Evolutionary conservation across 2,888 invertebrate genomes (phyloP).

Genomic region (Scrobipalpa costella): DNA sequence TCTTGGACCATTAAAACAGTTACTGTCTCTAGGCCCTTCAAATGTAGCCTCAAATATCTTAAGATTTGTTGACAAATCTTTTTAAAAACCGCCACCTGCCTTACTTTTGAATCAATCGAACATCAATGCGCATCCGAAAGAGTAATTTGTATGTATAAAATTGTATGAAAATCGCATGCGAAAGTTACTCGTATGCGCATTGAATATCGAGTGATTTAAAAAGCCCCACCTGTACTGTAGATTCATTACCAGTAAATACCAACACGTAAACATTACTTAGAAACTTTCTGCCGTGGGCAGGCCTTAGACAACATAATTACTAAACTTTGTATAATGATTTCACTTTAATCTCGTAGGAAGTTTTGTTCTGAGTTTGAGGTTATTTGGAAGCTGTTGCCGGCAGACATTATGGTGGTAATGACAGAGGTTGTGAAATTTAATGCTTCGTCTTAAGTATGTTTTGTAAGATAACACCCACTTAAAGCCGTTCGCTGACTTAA

Average conservation of each 20-base stretch:
- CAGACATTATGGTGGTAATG: constrained; percentile 1
- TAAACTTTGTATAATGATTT: constrained; percentile 34
- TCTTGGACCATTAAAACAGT: too few species aligned
- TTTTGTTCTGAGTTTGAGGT: constrained; percentile 14
- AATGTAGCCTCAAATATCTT: too few species aligned
- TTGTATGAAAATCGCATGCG: too few species aligned
- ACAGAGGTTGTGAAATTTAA: background rate
- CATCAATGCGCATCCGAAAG: too few species aligned
- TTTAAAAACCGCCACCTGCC: too few species aligned
- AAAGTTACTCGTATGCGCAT: too few species aligned
- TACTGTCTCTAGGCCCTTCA: too few species aligned
- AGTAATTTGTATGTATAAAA: too few species aligned
- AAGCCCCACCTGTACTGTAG: background rate
- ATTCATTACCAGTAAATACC: background rate
- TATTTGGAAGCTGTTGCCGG: constrained; percentile 18
- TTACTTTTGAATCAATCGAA: too few species aligned
- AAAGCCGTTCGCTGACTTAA: background rate
- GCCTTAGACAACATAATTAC: constrained; percentile 36
- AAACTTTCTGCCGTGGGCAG: constrained; percentile 33
- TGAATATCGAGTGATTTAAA: too few species aligned
- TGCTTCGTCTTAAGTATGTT: background rate
- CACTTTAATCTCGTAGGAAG: constrained; percentile 22
- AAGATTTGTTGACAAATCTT: too few species aligned
- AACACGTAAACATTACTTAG: constrained; percentile 22
- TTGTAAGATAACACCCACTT: background rate